phyloP scores from a whole-genome alignment of 2,888 invertebrate species.

The Onchidella celtica region DNA sequence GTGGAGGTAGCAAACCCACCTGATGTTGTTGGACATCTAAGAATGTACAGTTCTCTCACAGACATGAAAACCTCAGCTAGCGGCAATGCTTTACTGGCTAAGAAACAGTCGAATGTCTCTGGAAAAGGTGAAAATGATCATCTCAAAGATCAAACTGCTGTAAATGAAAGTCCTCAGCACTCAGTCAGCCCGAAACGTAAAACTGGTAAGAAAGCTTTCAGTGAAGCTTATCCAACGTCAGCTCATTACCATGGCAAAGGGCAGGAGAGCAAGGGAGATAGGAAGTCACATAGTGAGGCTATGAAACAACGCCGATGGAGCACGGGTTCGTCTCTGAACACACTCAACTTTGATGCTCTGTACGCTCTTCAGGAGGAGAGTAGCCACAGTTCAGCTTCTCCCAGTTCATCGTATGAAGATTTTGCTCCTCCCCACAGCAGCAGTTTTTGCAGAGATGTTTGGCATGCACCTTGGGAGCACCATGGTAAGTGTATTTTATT shows the following conservation, averaged over 20 bases:
- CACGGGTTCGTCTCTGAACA: slow-evolving; percentile 41
- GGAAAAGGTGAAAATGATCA: background rate
- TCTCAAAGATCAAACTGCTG: background rate
- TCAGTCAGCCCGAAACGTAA: background rate
- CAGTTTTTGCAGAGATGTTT: slow-evolving; percentile 46
- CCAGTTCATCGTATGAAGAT: slow-evolving; percentile 60
- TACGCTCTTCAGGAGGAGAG: slow-evolving; percentile 68
- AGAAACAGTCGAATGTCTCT: background rate
- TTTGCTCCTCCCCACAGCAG: slow-evolving; percentile 36
- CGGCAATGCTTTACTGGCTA: slow-evolving; percentile 44
- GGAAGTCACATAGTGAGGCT: background rate
- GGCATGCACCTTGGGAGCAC: slow-evolving; percentile 43
- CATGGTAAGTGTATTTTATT: slow-evolving; percentile 24
- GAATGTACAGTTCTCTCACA: slow-evolving; percentile 56
- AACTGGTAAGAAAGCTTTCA: background rate
- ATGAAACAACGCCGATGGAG: slow-evolving; percentile 39
- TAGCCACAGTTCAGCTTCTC: slow-evolving; percentile 61
- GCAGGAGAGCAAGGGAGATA: background rate
- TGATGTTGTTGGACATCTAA: slow-evolving; percentile 56
- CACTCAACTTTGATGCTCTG: slow-evolving; percentile 59
- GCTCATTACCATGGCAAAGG: background rate
- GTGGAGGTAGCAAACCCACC: slow-evolving; percentile 47
- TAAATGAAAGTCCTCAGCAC: background rate
- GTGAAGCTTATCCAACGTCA: slow-evolving; percentile 25
- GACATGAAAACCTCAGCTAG: slow-evolving; percentile 46